Percentiles rank a stretch among this genome's conserved stretches.
Evolutionary conservation across 1,140 invertebrate genomes (phyloP).

Genomic region (Eufriesea mexicana): DNA sequence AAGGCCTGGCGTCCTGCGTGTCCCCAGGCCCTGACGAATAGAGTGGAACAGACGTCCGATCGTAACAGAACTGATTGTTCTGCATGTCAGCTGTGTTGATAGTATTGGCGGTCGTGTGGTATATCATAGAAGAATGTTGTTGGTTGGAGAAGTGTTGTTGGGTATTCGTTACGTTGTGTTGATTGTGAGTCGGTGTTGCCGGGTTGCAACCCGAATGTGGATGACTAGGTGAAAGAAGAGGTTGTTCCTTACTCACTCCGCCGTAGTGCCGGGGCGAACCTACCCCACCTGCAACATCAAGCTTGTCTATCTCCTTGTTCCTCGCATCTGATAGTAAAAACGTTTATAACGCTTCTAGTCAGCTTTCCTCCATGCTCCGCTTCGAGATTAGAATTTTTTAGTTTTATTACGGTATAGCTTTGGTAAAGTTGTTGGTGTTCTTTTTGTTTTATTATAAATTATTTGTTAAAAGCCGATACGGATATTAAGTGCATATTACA

Average conservation of each 20-base stretch:
- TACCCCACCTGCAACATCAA: conserved; percentile 85
- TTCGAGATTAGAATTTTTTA: neutral
- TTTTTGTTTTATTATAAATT: neutral
- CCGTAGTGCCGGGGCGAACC: conserved; percentile 83
- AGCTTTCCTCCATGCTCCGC: conserved; percentile 6
- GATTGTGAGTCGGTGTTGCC: conserved; percentile 77
- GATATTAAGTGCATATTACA: neutral
- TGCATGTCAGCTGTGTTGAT: conserved; percentile 79
- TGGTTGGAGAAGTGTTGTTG: conserved; percentile 80
- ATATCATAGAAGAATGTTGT: conserved; percentile 83
- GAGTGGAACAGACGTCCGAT: conserved; percentile 83
- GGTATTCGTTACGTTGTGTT: conserved; percentile 81
- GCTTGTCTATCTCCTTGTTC: conserved; percentile 71
- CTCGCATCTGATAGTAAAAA: conserved; percentile 29
- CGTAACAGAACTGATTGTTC: conserved; percentile 85
- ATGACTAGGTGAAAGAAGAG: conserved; percentile 83
- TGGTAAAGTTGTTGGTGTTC: neutral
- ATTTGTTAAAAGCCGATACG: too few species aligned
- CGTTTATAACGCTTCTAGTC: conserved; percentile 20
- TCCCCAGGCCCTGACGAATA: conserved; percentile 83
- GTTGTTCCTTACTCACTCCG: conserved; percentile 80
- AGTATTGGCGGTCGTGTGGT: conserved; percentile 80
- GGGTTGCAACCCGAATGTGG: conserved; percentile 80
- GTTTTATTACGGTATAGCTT: too few species aligned
- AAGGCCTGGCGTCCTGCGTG: conserved; percentile 80